Base-by-base conservation (phyloP, 1,140 invertebrate species). In the Littorina saxatilis region DNA sequence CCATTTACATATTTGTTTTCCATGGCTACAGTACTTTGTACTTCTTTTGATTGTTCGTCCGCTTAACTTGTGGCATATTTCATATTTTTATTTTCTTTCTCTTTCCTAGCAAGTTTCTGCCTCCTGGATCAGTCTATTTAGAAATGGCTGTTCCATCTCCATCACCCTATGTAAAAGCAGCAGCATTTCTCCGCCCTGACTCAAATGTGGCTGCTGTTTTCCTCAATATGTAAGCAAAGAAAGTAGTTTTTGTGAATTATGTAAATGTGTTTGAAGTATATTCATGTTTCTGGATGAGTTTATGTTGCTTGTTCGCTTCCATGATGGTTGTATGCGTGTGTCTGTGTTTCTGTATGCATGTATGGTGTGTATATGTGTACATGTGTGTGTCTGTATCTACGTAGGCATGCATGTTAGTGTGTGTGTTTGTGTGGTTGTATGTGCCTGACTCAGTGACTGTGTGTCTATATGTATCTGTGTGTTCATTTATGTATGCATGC, bases 151-250 rank as follows among this genome's bases (percentile, higher is more conserved):
- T 47, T 9, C 55, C 76, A 61, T 37, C 39, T n/a, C 29, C 76
- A 27, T 43, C 55, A 13, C 35, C 55, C 35, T 43, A 58, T 17
- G 58, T 78, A 13, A 78, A 78, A 35, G 35, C 76, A 1, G 55
- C 55, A n/a, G 55, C 76, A 4, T 78, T 78, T 35, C 55, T 15
- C 20, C 55, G 76, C 15, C 76, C 76, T 39, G 76, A 78, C n/a
- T 43, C 35, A 20, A 40, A 40, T 23, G 43, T 78, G 23, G 76
- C 58, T n/a, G 58, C 39, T 11, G 27, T 78, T 17, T 58, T 78
- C 35, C 58, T 78, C n/a, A 78, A 78, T 43, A 78, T 78, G 76
- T 78, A 27, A 78, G 76, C n/a, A n/a, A n/a, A n/a, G n/a, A n/a
- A 58, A 52, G 1, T 23, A 13, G 58, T 11, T 23, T 9, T 61